A percentile compares a stretch with the other conserved stretches of the same genome.
phyloP scores from a whole-genome alignment of 2,113 vertebrate genomes.

The Fulica atra region DNA sequence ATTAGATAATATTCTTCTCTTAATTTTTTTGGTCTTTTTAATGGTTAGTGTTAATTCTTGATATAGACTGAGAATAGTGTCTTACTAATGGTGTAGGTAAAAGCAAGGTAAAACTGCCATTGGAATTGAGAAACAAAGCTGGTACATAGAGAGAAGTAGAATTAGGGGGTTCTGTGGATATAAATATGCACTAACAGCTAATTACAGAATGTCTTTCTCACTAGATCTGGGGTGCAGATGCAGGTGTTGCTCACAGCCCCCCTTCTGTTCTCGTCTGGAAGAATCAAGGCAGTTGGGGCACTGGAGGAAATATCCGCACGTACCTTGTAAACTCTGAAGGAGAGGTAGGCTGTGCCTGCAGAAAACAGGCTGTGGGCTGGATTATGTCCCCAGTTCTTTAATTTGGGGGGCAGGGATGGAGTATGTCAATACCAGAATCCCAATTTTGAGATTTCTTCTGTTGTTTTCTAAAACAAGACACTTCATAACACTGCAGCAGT shows the following conservation, averaged over 20 bases:
- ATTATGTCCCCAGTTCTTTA: neutral
- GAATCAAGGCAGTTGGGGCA: conserved; percentile 91
- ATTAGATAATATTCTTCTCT: neutral
- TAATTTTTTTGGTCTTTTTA: neutral
- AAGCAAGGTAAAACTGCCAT: neutral
- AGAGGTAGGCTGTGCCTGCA: conserved; percentile 77
- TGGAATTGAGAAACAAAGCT: neutral
- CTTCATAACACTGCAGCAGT: neutral
- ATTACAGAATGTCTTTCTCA: neutral
- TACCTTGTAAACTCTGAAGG: conserved; percentile 84
- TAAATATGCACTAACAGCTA: neutral
- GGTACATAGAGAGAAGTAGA: neutral
- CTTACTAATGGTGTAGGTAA: neutral
- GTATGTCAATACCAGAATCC: neutral
- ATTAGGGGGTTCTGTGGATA: neutral
- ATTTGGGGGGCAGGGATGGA: neutral
- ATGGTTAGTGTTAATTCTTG: neutral
- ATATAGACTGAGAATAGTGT: neutral
- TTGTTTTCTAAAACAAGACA: neutral
- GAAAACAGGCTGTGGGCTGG: neutral
- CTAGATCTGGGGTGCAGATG: conserved; percentile 92
- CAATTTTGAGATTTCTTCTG: neutral
- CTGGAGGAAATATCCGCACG: conserved; percentile 82
- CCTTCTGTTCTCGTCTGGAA: conserved; percentile 94
- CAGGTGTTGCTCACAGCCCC: conserved; percentile 87